Evolutionary conservation across 1,140 invertebrate genomes (phyloP).

Genomic region (Drosophila arawakana): DNA sequence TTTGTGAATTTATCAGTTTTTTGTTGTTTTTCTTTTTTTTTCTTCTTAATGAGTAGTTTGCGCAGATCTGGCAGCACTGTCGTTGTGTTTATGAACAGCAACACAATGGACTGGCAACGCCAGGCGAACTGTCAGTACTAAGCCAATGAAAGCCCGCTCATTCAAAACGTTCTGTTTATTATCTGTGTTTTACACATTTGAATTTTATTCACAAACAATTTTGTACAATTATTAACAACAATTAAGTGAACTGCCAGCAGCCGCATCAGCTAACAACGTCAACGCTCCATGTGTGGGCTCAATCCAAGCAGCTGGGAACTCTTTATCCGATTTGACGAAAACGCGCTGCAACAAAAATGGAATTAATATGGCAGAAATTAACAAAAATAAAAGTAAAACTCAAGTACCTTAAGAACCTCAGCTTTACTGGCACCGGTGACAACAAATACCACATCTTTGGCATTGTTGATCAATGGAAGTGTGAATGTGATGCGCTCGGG

Average conservation of each 20-base stretch:
- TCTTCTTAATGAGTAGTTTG: constrained; percentile 4
- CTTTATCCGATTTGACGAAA: constrained; percentile 48
- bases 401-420: constrained; percentile 90
- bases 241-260: constrained; percentile 37
- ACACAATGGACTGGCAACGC: constrained; percentile 4
- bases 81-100: neutral
- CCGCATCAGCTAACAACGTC: constrained; percentile 54
- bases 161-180: neutral
- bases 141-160: neutral
- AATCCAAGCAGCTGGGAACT: constrained; percentile 63
- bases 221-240: constrained; percentile 14
- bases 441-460: constrained; percentile 93
- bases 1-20: constrained; percentile 16
- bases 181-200: neutral
- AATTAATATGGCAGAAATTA: neutral
- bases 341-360: constrained; percentile 43
- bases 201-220: constrained; percentile 1
- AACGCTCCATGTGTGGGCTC: constrained; percentile 55
- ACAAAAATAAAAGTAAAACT: neutral
- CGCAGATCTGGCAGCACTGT: constrained; percentile 15
- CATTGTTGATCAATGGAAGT: constrained; percentile 95
- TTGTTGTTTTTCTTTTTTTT: constrained; percentile 7
- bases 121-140: neutral
- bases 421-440: constrained; percentile 94
- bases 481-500: constrained; percentile 96